Conservation (phyloP, 1,140 invertebrate genomes). For the Polyergus mexicanus region DNA sequence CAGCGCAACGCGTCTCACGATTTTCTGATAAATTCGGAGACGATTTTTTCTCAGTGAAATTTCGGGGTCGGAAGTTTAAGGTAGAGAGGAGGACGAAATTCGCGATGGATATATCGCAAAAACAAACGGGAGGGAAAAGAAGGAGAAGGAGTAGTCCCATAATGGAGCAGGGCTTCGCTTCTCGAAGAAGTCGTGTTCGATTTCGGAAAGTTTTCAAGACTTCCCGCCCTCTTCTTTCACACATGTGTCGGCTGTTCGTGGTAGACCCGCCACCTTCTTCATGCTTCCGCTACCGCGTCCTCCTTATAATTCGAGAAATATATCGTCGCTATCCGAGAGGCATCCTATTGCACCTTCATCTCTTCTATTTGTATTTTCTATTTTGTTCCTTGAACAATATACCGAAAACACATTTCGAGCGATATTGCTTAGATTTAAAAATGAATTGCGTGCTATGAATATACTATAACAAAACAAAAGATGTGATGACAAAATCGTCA, state of each 20-base stretch:
- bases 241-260: conserved; percentile 29
- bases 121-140: conserved; percentile 62
- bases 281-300: conserved; percentile 15
- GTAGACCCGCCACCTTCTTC: conserved; percentile 48
- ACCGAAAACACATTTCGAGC: conserved; percentile 12
- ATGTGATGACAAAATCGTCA: background rate
- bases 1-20: background rate
- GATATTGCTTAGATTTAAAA: conserved; percentile 22
- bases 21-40: background rate
- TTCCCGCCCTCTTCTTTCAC: conserved; percentile 52
- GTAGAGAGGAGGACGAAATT: conserved; percentile 20
- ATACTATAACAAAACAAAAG: background rate
- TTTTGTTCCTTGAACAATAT: conserved; percentile 24
- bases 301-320: conserved; percentile 62
- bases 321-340: conserved; percentile 33
- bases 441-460: background rate
- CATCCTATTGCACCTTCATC: conserved; percentile 38
- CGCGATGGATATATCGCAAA: conserved; percentile 59
- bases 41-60: conserved; percentile 21
- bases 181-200: conserved; percentile 71
- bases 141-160: conserved; percentile 52
- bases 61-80: conserved; percentile 3
- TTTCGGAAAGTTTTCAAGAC: conserved; percentile 68
- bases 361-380: conserved; percentile 4
- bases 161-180: conserved; percentile 67